Percentiles rank a stretch among this genome's conserved stretches.
These are phyloP conservation scores for Peromyscus attwateri DNA, from an alignment of 2,797 vertebrate species.

Conservation along the genomic window DNA sequence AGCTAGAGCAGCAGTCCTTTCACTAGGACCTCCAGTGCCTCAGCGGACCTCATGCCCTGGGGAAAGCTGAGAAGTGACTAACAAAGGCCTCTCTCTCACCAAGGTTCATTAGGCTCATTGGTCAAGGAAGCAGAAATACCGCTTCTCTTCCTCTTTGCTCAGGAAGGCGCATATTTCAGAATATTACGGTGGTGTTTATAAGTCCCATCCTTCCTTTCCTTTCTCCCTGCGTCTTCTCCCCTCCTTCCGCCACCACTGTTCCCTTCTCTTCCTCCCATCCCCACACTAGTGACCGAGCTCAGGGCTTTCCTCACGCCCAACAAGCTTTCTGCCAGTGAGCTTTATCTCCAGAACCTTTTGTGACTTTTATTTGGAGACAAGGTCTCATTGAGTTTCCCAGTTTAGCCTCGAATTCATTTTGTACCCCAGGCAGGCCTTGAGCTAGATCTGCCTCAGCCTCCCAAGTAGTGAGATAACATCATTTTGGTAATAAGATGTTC, in stretches of 20 bases:
- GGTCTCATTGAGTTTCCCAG: not conserved
- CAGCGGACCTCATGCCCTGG: not conserved
- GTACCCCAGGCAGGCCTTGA: not conserved
- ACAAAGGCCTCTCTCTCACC: slow-evolving; percentile 14
- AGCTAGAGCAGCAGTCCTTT: not conserved
- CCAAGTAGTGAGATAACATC: not conserved
- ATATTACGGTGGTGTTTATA: not conserved
- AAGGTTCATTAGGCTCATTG: slow-evolving; percentile 2
- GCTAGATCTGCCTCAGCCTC: not conserved
- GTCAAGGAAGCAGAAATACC: slow-evolving; percentile 16
- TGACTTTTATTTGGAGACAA: not conserved
- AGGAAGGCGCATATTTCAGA: not conserved
- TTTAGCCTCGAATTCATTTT: not conserved
- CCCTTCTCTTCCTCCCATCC: not conserved
- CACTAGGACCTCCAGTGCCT: not conserved
- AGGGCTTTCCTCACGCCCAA: not conserved
- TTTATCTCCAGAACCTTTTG: not conserved
- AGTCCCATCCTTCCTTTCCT: too few relatives aligned
- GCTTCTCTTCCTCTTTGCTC: not conserved
- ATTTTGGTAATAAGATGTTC: not conserved
- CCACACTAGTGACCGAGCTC: not conserved
- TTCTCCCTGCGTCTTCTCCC: not conserved
- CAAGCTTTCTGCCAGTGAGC: not conserved
- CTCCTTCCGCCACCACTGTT: not conserved
- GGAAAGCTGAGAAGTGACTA: slow-evolving; percentile 13